phyloP scores from a whole-genome alignment of 1,140 invertebrate species.

The Anagrus nilaparvatae region DNA sequence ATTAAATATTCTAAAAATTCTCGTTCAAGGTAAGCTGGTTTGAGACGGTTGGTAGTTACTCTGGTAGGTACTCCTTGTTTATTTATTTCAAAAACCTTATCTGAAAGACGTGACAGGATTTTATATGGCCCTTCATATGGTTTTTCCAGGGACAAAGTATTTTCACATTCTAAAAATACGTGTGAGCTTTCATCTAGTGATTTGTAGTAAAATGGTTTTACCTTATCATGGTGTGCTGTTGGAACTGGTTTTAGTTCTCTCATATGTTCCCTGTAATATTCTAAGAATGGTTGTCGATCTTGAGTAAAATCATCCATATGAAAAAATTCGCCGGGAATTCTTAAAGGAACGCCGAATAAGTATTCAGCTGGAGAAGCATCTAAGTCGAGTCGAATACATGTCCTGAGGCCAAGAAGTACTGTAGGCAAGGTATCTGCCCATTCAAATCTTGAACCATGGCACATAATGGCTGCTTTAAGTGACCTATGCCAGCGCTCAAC shows the following conservation, averaged over 20 bases:
- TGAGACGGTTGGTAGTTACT: not conserved
- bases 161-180: too few relatives aligned
- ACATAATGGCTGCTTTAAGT: slow-evolving; percentile 23
- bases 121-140: not conserved
- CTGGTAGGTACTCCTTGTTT: too few relatives aligned
- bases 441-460: not conserved
- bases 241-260: not conserved
- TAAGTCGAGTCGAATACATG: not conserved
- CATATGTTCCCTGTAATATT: not conserved
- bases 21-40: not conserved
- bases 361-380: not conserved
- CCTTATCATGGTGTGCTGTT: not conserved
- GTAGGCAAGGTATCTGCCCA: not conserved
- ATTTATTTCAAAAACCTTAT: not conserved
- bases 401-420: not conserved
- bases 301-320: not conserved
- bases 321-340: slow-evolving; percentile 2
- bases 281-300: not conserved
- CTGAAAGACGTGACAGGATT: not conserved
- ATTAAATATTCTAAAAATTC: not conserved
- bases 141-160: too few relatives aligned
- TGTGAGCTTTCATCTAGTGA: too few relatives aligned
- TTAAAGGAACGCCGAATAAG: not conserved
- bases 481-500: slow-evolving; percentile 31
- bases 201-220: not conserved